Conservation (phyloP, 1,140 invertebrate genomes). For the Zaprionus inermis region DNA sequence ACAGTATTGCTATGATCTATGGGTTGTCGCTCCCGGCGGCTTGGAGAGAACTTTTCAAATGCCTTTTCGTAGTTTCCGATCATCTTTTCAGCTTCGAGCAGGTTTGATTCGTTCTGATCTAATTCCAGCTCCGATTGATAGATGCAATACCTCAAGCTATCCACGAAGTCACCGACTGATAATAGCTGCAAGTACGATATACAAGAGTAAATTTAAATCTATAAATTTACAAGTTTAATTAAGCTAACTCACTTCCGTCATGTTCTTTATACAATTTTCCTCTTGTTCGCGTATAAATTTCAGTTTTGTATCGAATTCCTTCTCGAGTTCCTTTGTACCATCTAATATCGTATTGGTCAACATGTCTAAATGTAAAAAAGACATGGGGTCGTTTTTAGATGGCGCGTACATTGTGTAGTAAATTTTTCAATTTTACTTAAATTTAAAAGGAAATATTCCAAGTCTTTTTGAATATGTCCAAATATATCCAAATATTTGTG, state of each 20-base stretch:
- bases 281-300: constrained; percentile 52
- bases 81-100: constrained; percentile 29
- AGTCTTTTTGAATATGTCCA: background rate
- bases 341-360: constrained; percentile 40
- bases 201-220: background rate
- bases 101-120: constrained; percentile 33
- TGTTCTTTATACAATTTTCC: constrained; percentile 31
- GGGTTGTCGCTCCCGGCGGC: background rate
- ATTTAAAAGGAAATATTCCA: background rate
- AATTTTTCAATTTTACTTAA: background rate
- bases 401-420: constrained; percentile 35
- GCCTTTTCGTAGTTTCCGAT: constrained; percentile 22
- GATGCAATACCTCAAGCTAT: constrained; percentile 19
- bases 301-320: constrained; percentile 48
- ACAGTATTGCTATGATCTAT: constrained; percentile 20
- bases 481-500: background rate
- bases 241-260: constrained; percentile 30
- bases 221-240: background rate
- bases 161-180: constrained; percentile 21
- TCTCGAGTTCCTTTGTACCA: constrained; percentile 31
- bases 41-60: background rate
- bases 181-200: constrained; percentile 18
- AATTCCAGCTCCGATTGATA: constrained; percentile 48
- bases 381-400: constrained; percentile 29
- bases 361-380: constrained; percentile 50